Conservation (phyloP, 2,113 vertebrate genomes). For the Capreolus pygargus region DNA sequence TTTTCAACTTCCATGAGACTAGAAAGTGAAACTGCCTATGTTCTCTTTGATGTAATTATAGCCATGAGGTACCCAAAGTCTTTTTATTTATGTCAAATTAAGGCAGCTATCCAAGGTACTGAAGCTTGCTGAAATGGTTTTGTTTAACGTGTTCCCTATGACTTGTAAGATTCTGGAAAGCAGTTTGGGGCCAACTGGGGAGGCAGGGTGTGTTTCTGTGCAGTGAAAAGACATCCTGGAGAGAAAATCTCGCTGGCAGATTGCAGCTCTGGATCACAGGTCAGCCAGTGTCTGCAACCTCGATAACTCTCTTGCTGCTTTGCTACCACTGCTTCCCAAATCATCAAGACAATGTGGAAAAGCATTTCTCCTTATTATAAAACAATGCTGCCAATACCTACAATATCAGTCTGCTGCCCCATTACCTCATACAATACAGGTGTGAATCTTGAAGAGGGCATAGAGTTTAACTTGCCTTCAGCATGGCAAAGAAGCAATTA, state of each 20-base stretch:
- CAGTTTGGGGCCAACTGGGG: neutral
- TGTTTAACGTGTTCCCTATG: neutral
- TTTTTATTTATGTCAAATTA: conserved; percentile 30
- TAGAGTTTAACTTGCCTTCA: conserved; percentile 71
- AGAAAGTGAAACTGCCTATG: neutral
- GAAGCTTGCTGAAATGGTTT: neutral
- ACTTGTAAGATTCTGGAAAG: neutral
- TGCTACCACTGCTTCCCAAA: conserved; percentile 48
- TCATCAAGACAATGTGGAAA: conserved; percentile 50
- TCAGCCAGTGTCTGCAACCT: neutral
- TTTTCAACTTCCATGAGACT: neutral
- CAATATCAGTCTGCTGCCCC: conserved; percentile 68
- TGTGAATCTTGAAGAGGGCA: conserved; percentile 71
- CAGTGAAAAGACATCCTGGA: neutral
- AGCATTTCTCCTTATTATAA: conserved; percentile 45
- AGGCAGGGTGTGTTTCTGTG: neutral
- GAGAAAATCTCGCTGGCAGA: neutral
- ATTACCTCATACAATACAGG: conserved; percentile 43
- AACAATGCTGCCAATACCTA: conserved; percentile 51
- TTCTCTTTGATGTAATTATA: conserved; percentile 26
- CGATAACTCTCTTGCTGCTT: neutral
- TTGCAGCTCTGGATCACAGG: neutral
- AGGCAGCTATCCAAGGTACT: neutral
- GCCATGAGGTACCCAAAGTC: neutral
- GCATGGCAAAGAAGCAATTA: conserved; percentile 77